Base-by-base conservation (phyloP, 1,140 invertebrate genomes). In the Ruditapes philippinarum region DNA sequence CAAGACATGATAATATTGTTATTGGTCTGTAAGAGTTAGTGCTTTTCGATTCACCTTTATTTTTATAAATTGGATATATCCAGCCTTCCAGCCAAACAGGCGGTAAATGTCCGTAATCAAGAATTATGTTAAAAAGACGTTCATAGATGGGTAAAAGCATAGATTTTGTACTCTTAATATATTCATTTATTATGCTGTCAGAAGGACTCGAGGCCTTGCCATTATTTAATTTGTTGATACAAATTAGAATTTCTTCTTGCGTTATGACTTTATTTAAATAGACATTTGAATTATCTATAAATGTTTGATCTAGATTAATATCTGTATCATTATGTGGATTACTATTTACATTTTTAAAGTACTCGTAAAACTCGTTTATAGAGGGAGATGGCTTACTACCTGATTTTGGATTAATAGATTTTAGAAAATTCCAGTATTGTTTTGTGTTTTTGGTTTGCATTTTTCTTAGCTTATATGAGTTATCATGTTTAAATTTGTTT, bases 211-310 rank as follows among this genome's bases (percentile, higher is more conserved):
- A 54, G 25, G 82, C 68, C 60, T 84, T 84, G n/a, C 62, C 62
- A 76, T 86, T 86, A 57, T 86, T 78, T 36, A 86, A 45, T 51
- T 28, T 40, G 9, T 78, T 86, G 17, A 86, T 78, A 40, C 33
- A 42, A 9, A 42, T 65, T 5, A 22, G 3, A 11, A 88, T n/a
- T 45, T 88, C 74, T 12, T 88, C 22, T 19, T 86, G 31, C 38
- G 65, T 54, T 19, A 86, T 73, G 11, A n/a, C 31, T n/a, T n/a
- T 25, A 33, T 65, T 65, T 9, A 65, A 11, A 65, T 25, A 25
- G n/a, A 11, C 7, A n/a, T 65, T 33, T 9, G n/a, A n/a, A 65
- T 65, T 65, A 33, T 65, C 31, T 25, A 65, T 11, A 33, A 25
- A n/a, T 11, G n/a, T 65, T 65, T 65, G n/a, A 25, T 65, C 31